These are phyloP conservation scores for Bos javanicus DNA, from an alignment of 2,113 vertebrate species.

Conservation along the genomic window DNA sequence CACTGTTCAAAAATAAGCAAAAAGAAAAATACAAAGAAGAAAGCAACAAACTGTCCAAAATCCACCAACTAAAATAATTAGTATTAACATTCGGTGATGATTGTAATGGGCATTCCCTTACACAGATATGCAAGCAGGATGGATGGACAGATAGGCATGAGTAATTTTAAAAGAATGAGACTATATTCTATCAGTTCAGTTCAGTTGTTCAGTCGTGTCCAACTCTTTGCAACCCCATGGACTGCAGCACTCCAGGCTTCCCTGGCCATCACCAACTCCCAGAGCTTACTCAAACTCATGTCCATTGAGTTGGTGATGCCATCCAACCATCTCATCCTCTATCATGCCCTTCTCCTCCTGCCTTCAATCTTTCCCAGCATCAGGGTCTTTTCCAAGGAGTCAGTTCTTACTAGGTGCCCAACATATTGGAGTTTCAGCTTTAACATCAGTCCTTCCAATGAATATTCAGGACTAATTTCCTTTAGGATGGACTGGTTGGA, in stretches of 20 bases:
- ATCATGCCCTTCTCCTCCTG: neutral
- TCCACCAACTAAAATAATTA: neutral
- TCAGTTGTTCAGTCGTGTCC: neutral
- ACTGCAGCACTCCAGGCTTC: neutral
- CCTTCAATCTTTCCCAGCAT: neutral
- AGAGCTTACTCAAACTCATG: neutral
- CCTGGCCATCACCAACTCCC: neutral
- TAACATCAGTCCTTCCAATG: neutral
- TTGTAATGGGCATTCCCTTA: neutral
- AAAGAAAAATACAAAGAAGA: neutral
- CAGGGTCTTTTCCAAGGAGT: neutral
- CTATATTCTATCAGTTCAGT: neutral
- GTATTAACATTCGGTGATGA: neutral
- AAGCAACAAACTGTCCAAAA: neutral
- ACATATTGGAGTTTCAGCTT: neutral
- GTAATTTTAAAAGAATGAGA: neutral
- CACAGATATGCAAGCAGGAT: neutral
- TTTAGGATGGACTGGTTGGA: neutral
- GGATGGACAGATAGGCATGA: neutral
- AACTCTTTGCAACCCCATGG: neutral
- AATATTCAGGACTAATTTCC: neutral
- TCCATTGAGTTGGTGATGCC: neutral
- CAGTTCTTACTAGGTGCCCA: neutral
- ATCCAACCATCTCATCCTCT: neutral
- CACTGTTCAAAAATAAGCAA: neutral